Evolutionary conservation across 2,113 vertebrate species (phyloP).

Genomic region (Heterochromis multidens): DNA sequence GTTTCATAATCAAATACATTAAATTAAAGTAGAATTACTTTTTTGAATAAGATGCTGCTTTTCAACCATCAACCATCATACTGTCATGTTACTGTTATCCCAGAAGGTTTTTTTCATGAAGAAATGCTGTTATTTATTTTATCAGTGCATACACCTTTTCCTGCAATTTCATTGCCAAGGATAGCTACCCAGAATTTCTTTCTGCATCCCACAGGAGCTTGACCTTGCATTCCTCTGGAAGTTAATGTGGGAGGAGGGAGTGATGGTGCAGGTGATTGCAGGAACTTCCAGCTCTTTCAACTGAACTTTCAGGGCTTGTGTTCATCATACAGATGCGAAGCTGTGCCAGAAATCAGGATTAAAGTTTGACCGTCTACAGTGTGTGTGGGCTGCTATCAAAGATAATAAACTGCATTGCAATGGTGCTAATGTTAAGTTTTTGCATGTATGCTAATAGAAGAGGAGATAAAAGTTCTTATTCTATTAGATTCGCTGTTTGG

Average conservation of each 20-base stretch:
- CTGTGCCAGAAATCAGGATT: background rate
- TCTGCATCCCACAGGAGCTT: background rate
- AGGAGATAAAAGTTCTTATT: background rate
- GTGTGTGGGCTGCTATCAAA: background rate
- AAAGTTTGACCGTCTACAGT: background rate
- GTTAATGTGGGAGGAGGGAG: background rate
- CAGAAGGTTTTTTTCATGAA: background rate
- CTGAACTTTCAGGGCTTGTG: background rate
- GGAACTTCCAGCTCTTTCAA: background rate
- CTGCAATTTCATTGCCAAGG: background rate
- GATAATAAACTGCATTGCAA: background rate
- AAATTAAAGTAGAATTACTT: no score
- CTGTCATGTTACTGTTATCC: background rate
- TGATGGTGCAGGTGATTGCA: background rate
- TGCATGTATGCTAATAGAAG: background rate
- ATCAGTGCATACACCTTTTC: background rate
- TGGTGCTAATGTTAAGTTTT: background rate
- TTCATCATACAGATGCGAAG: background rate
- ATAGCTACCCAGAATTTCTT: background rate
- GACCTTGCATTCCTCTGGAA: background rate
- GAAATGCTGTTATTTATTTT: background rate
- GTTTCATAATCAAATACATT: no score
- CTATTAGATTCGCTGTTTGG: background rate
- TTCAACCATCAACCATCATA: no score
- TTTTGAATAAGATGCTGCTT: no score